These are phyloP conservation scores for Sminthurinus signatus DNA, from an alignment of 1,140 invertebrate species.

Conservation along the genomic window DNA sequence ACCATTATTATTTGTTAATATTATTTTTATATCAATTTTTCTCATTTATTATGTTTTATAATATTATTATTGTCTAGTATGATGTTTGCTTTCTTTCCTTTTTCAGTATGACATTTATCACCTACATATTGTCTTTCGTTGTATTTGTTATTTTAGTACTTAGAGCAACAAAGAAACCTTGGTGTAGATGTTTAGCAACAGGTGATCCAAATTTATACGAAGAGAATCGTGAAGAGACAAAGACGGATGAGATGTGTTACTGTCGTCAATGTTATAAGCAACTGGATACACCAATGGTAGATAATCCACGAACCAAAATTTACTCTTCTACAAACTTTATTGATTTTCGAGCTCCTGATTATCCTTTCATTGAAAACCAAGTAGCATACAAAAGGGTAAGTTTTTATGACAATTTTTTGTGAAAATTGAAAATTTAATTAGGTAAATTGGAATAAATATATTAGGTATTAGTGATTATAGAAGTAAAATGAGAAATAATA, in stretches of 20 bases:
- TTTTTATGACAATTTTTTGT: too few species aligned
- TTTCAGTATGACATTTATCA: too few species aligned
- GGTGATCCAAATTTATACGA: conserved; percentile 31
- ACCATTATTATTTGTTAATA: too few species aligned
- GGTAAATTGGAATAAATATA: too few species aligned
- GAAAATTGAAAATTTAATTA: too few species aligned
- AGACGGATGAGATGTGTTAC: conserved; percentile 25
- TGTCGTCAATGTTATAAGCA: conserved; percentile 22
- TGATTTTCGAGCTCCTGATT: conserved; percentile 29
- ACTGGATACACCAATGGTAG: conserved; percentile 14
- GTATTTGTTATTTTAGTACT: background rate
- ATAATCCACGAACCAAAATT: conserved; percentile 3
- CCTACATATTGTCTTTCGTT: too few species aligned
- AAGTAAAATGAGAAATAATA: too few species aligned
- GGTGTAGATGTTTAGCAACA: conserved; percentile 38
- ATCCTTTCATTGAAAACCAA: conserved; percentile 30
- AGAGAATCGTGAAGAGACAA: conserved; percentile 21
- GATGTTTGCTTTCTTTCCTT: too few species aligned
- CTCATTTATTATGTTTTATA: too few species aligned
- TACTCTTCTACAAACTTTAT: conserved; percentile 29
- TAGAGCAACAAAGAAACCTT: conserved; percentile 16
- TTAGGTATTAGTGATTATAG: too few species aligned
- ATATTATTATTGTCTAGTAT: too few species aligned
- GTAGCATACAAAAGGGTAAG: conserved; percentile 3
- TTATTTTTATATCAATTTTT: too few species aligned